Percentiles rank a stretch among this genome's conserved stretches.
Evolutionary conservation across 2,797 vertebrate species (phyloP).

Genomic region (Microtus agrestis): DNA sequence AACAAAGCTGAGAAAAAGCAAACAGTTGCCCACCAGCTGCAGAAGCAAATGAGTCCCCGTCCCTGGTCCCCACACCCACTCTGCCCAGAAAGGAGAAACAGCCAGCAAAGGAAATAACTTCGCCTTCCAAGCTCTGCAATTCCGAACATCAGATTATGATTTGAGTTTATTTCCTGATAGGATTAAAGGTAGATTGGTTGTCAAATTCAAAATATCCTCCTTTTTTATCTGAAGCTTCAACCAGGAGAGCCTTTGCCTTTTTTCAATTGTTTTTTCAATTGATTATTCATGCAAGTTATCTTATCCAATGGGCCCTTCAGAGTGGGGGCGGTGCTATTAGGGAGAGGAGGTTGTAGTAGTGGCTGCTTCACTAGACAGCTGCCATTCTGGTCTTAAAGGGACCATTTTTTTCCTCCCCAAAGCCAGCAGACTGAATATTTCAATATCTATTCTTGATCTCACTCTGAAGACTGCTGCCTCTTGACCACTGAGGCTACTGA

Average conservation of each 20-base stretch:
- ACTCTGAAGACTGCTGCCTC: background rate
- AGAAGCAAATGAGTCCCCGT: conserved; percentile 15
- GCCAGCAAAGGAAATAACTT: background rate
- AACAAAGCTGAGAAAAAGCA: background rate
- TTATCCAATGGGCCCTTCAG: background rate
- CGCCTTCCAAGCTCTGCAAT: conserved; percentile 41
- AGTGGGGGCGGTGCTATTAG: background rate
- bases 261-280: conserved; percentile 74
- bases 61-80: background rate
- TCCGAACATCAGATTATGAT: conserved; percentile 65
- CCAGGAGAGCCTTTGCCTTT: conserved; percentile 9
- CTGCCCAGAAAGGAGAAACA: conserved; percentile 28
- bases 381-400: background rate
- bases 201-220: conserved; percentile 72
- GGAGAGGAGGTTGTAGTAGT: background rate
- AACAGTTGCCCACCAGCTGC: conserved; percentile 43
- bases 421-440: background rate
- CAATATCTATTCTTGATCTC: background rate
- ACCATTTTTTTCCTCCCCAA: background rate
- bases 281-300: conserved; percentile 55
- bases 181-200: conserved; percentile 77
- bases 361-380: background rate
- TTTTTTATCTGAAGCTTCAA: conserved; percentile 75
- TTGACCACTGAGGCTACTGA: background rate
- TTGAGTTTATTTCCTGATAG: conserved; percentile 76